Evolutionary conservation across 2,113 vertebrate genomes (phyloP).

Genomic region (Bubalus kerabau): DNA sequence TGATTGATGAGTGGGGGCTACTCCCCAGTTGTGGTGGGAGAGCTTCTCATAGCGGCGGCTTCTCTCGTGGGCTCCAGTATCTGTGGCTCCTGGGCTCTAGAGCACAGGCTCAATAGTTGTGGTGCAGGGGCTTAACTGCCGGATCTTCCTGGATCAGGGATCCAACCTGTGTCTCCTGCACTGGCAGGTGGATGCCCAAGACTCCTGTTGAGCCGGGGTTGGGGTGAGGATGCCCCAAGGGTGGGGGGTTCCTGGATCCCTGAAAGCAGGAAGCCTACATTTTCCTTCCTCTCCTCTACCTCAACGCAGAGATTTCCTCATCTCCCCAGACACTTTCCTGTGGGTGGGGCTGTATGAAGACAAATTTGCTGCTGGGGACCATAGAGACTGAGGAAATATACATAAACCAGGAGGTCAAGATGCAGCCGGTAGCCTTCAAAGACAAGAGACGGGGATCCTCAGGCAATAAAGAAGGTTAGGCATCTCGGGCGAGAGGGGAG

Average conservation of each 20-base stretch:
- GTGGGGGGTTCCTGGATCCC: background rate
- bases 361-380: background rate
- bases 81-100: background rate
- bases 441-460: background rate
- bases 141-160: background rate
- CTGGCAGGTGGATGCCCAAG: background rate
- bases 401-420: background rate
- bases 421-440: background rate
- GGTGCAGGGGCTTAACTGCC: background rate
- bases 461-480: background rate
- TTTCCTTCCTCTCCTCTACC: background rate
- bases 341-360: slow-evolving; percentile 4
- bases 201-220: background rate
- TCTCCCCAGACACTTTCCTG: slow-evolving; percentile 12
- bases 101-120: background rate
- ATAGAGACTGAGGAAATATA: background rate
- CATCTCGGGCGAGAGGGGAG: background rate
- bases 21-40: background rate
- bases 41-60: background rate
- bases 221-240: background rate
- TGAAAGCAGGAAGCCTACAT: background rate
- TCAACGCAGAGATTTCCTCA: slow-evolving; percentile 19
- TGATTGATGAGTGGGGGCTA: background rate
- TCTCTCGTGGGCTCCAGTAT: background rate
- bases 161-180: background rate